Base-by-base conservation (phyloP, 2,888 invertebrate species). In the Ectemnius cavifrons region DNA sequence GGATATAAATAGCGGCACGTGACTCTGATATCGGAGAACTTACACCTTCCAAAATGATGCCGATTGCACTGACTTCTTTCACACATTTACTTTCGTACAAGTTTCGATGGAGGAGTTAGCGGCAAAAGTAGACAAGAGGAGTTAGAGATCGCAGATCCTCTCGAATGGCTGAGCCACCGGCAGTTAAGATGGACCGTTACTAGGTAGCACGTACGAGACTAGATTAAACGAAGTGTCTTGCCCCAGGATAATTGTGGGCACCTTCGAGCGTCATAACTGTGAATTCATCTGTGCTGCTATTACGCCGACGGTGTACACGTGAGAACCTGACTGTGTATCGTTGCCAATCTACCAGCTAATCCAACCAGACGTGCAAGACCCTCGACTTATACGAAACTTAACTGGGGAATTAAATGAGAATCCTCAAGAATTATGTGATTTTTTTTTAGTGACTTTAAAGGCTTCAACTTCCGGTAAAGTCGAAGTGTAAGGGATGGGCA, bases 201-300 rank as follows among this genome's bases (percentile, higher is more conserved):
- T 0, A 13, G n/a, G 5, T 0, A 52, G 16, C 16, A 52, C 16
- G 52, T 14, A 52, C 52, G 52, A 16, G 52, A 16, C 16, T n/a
- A 16, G 46, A 62, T 37, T 46, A 28, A n/a, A 23, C 60, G 14
- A 23, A 28, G 28, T 28, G n/a, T n/a, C 60, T 60, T 60, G 37
- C 27, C 27, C n/a, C 14, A 6, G 27, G 60, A 28, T 60, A 27
- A 27, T 45, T 46, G 46, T 63, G 49, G 23, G n/a, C n/a, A 65
- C 28, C 63, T 65, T 65, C 27, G 63, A 60, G 61, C 59, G 52
- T 63, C 64, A 67, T 76, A 80, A 81, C 76, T 69, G 76, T 80
- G 72, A 74, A 78, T 69, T 60, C 71, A 74, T 78, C 72, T 62
- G 59, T 49, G 61, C 27, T 46, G 59, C 67, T 70, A 70, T 75